Percentiles rank a stretch among this genome's conserved stretches.
These are phyloP conservation scores for Cistogaster globosa DNA, from an alignment of 2,888 invertebrate species.

Conservation along the genomic window DNA sequence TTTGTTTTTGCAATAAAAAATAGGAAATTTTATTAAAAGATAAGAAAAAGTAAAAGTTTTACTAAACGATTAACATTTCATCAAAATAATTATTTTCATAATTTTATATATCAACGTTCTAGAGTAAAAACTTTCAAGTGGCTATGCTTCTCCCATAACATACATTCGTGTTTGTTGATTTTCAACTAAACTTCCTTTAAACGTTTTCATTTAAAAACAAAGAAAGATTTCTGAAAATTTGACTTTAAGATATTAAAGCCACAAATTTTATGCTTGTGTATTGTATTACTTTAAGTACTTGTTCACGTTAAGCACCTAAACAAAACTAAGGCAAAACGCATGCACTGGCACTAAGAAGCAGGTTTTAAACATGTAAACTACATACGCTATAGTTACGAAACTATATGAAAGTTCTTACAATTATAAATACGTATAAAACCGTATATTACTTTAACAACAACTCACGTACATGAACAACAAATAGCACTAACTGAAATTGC, in stretches of 20 bases:
- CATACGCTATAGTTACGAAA: constrained; percentile 46
- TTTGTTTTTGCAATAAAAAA: too few relatives aligned
- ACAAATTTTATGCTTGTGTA: neutral
- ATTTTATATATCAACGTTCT: too few relatives aligned
- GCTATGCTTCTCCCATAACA: neutral
- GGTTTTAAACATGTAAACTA: constrained; percentile 29
- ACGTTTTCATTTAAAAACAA: constrained; percentile 1
- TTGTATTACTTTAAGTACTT: constrained; percentile 4
- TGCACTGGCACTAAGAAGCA: constrained; percentile 12
- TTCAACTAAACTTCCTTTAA: neutral
- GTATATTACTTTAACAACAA: neutral
- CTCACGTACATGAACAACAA: neutral
- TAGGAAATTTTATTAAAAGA: too few relatives aligned
- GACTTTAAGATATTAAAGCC: constrained; percentile 21
- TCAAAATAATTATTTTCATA: too few relatives aligned
- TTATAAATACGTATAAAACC: neutral
- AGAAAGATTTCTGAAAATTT: neutral
- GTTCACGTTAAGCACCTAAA: neutral
- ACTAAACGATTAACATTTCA: too few relatives aligned
- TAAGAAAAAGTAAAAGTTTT: too few relatives aligned
- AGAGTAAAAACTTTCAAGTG: neutral
- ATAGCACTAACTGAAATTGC: constrained; percentile 1
- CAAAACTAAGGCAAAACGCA: constrained; percentile 1
- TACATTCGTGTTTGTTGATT: neutral
- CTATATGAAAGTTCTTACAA: neutral